phyloP scores from a whole-genome alignment of 1,140 invertebrate species.

The Dendrolimus punctatus region DNA sequence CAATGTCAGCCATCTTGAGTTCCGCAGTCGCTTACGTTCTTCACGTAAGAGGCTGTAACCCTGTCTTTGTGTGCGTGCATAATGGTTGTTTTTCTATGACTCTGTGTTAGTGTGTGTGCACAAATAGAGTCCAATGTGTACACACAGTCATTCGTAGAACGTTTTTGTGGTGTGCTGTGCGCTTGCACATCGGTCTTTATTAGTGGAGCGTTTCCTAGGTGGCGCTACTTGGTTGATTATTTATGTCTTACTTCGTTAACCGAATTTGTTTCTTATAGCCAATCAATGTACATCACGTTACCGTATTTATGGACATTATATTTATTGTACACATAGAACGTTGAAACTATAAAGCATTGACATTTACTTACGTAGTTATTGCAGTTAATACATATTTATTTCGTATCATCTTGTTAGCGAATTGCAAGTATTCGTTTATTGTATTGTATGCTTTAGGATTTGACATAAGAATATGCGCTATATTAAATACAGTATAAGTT shows the following conservation, averaged over 20 bases:
- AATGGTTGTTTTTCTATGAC: constrained; percentile 66
- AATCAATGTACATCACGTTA: too few species aligned
- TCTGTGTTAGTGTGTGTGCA: constrained; percentile 27
- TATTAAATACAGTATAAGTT: too few species aligned
- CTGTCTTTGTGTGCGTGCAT: constrained; percentile 48
- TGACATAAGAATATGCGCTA: too few species aligned
- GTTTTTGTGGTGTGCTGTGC: constrained; percentile 18
- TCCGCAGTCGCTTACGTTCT: constrained; percentile 67
- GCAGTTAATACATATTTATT: too few species aligned
- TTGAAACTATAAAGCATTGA: too few species aligned
- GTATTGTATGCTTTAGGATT: too few species aligned
- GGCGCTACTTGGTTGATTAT: constrained; percentile 24
- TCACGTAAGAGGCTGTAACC: constrained; percentile 68
- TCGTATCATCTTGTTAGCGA: too few species aligned
- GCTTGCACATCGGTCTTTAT: constrained; percentile 33
- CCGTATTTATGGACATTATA: too few species aligned
- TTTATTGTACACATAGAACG: too few species aligned
- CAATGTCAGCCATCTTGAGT: constrained; percentile 70
- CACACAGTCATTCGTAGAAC: constrained; percentile 22
- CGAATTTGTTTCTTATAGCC: neutral
- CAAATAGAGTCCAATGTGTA: constrained; percentile 41
- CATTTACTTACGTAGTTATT: too few species aligned
- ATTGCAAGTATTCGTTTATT: too few species aligned
- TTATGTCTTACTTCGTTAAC: neutral
- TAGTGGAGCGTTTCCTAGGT: constrained; percentile 39